Base-by-base conservation (phyloP, 2,797 vertebrate species). In the Centropyge bicolor region DNA sequence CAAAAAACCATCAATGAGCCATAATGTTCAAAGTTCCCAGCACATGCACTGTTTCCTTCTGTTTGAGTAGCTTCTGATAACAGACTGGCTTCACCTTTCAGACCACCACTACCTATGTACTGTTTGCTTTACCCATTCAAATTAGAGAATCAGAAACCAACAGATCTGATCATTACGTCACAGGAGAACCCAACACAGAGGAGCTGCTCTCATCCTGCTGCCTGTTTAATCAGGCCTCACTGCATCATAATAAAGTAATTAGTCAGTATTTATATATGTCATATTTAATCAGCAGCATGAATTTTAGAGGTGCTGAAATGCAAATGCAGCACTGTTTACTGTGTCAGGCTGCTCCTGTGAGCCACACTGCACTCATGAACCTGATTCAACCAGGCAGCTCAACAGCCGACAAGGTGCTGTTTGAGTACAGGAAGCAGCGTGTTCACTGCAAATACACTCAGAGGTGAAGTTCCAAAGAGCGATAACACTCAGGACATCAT, bases 211-310 rank as follows among this genome's bases (percentile, higher is more conserved):
- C 45, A 52, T 40, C 36, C 69, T 35, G 71, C 60, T 60, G 65
- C 71, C 66, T 76, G 73, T 76, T 76, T 72, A 76, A 84, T 84
- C 73, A 76, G 72, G n/a, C 57, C 22, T 73, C 35, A 3, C 64
- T 56, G 57, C 64, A 82, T 74, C 60, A 54, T 51, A 69, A 76
- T 71, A 46, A 71, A 75, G 76, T 63, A 76, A 83, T 72, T 83
- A 80, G 36, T 83, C 67, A 67, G 27, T 72, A 52, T 63, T 79
- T 76, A 72, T 56, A 68, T 5, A 31, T 68, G 72, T 67, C 68
- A 68, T 63, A 57, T 57, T 72, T 68, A 67, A 83, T 83, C 67
- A 76, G 67, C 17, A 14, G 61, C 41, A 41, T 66, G 49, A 11
- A n/a, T 70, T 59, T 70, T 43, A 62, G 65, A 70, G 66, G 61